phyloP scores from a whole-genome alignment of 2,113 vertebrate species.

The Erinaceus europaeus region DNA sequence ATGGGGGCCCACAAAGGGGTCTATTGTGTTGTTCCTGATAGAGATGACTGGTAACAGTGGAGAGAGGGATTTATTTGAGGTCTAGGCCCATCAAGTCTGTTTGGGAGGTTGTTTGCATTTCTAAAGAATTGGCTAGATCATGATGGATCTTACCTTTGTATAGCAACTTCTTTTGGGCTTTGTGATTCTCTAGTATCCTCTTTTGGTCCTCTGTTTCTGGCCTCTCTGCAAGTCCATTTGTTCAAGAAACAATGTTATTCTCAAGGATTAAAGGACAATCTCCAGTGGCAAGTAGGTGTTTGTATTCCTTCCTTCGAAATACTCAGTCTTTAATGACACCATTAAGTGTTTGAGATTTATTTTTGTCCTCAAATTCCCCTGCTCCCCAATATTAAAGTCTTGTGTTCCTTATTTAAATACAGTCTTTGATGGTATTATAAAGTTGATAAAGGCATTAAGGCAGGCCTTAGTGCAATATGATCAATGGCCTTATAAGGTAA shows the following conservation, averaged over 20 bases:
- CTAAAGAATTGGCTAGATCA: conserved; percentile 20
- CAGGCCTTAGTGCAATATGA: background rate
- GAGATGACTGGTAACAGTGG: too few species aligned
- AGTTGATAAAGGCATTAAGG: background rate
- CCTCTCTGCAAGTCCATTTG: background rate
- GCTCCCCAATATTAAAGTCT: too few species aligned
- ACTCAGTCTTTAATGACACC: background rate
- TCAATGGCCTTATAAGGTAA: background rate
- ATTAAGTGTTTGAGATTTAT: too few species aligned
- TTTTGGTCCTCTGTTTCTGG: background rate
- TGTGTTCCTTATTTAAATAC: background rate
- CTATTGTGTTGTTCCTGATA: too few species aligned
- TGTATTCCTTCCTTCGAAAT: background rate
- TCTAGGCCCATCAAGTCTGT: background rate
- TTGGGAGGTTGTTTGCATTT: conserved; percentile 4
- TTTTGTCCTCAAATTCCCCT: too few species aligned
- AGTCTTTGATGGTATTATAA: background rate
- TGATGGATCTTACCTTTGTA: background rate
- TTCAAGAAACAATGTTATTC: background rate
- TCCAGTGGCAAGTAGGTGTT: background rate
- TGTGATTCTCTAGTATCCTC: background rate
- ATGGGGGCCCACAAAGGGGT: too few species aligned
- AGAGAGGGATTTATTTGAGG: background rate
- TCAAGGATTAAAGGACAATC: background rate
- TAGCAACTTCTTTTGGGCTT: background rate